Percentiles rank a stretch among this genome's conserved stretches.
Evolutionary conservation across 2,888 invertebrate genomes (phyloP).

Genomic region (Drosophila melanosoma): DNA sequence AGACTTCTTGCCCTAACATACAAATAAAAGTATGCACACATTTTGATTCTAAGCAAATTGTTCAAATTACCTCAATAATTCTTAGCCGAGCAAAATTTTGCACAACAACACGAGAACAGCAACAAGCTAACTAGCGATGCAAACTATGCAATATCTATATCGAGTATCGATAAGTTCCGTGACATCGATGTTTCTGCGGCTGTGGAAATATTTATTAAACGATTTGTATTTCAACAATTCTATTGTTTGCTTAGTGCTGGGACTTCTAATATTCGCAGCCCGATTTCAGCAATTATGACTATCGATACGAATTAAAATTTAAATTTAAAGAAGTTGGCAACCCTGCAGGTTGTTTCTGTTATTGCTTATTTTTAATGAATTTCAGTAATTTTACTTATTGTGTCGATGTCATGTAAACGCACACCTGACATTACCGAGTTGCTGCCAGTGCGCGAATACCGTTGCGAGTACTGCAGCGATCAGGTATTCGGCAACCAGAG

Average conservation of each 20-base stretch:
- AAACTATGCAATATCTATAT: background rate
- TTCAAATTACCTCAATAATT: conserved; percentile 36
- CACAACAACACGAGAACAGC: conserved; percentile 45
- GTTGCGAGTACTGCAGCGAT: conserved; percentile 85
- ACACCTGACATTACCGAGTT: conserved; percentile 61
- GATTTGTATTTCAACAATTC: background rate
- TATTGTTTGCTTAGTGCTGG: background rate
- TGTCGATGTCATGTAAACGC: conserved; percentile 42
- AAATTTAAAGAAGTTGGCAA: conserved; percentile 17
- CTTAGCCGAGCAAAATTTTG: conserved; percentile 47
- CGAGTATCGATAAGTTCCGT: conserved; percentile 21
- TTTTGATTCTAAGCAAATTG: conserved; percentile 11
- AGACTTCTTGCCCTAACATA: conserved; percentile 9
- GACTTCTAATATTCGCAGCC: background rate
- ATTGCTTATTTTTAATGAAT: conserved; percentile 1
- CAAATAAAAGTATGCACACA: conserved; percentile 9
- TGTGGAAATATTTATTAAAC: background rate
- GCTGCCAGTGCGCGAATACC: conserved; percentile 62
- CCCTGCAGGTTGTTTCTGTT: conserved; percentile 35
- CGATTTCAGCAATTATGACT: background rate
- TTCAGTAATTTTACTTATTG: conserved; percentile 3
- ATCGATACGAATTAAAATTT: background rate
- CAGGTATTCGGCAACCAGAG: conserved; percentile 86
- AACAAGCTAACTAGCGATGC: conserved; percentile 40
- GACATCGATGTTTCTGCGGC: background rate